phyloP scores from a whole-genome alignment of 37 sponge, comb jelly and placozoan species.

The Spongilla lacustris region DNA sequence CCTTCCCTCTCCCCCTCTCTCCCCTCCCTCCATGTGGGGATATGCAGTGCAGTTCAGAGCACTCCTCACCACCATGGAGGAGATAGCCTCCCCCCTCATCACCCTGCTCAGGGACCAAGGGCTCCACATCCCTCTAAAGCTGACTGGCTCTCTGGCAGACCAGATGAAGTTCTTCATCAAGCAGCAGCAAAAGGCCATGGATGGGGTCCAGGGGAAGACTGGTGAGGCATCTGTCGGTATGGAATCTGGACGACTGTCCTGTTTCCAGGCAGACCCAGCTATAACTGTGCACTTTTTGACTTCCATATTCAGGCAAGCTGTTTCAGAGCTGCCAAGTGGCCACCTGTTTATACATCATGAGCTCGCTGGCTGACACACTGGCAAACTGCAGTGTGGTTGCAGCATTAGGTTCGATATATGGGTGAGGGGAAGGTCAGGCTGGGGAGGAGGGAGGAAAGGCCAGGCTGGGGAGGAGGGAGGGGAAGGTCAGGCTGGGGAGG shows the following conservation, averaged over 20 bases:
- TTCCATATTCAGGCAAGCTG: constrained; percentile 28
- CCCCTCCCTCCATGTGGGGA: background rate
- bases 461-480: no score
- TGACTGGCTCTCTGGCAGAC: constrained; percentile 21
- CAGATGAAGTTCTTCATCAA: constrained; percentile 66
- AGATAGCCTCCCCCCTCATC: constrained; percentile 14
- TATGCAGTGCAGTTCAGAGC: background rate
- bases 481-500: no score
- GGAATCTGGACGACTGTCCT: background rate
- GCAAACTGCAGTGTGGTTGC: constrained; percentile 40
- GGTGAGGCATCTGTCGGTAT: background rate
- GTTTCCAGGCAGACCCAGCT: background rate
- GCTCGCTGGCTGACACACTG: constrained; percentile 33
- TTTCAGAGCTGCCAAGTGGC: constrained; percentile 48
- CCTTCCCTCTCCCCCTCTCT: background rate
- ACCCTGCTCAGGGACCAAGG: background rate
- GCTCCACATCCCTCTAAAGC: constrained; percentile 8
- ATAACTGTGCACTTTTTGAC: background rate
- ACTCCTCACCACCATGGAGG: constrained; percentile 15
- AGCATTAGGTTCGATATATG: constrained; percentile 37
- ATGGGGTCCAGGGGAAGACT: constrained; percentile 5
- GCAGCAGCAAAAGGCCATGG: constrained; percentile 61
- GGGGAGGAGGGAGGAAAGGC: background rate
- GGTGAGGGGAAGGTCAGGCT: background rate
- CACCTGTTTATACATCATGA: constrained; percentile 40